Evolutionary conservation across 37 sponge, comb jelly and placozoan genomes (phyloP).

Genomic region (Mnemiopsis leidyi): DNA sequence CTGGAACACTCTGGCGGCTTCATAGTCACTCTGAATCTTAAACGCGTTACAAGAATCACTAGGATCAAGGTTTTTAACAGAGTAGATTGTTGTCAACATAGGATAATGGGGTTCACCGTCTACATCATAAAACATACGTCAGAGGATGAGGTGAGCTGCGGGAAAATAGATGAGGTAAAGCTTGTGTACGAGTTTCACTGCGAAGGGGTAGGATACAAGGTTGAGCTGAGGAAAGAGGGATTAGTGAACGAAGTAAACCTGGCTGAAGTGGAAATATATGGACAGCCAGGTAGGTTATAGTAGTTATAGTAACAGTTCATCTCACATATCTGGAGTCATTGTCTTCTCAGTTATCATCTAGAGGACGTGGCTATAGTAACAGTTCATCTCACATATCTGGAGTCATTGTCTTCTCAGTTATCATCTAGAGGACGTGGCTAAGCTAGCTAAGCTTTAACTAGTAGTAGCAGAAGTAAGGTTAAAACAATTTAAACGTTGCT

Average conservation of each 20-base stretch:
- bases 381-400: too few species aligned
- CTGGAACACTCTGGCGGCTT: background rate
- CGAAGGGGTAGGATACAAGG: background rate
- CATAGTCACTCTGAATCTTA: background rate
- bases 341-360: too few species aligned
- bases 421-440: too few species aligned
- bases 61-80: background rate
- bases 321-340: too few species aligned
- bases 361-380: too few species aligned
- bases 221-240: background rate
- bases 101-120: background rate
- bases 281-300: too few species aligned
- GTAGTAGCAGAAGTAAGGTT: too few species aligned
- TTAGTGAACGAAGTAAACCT: background rate
- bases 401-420: too few species aligned
- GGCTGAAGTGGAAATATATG: background rate
- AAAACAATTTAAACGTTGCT: too few species aligned
- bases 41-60: background rate
- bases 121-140: background rate
- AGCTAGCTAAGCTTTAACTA: too few species aligned
- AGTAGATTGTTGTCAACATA: background rate
- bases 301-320: too few species aligned
- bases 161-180: background rate
- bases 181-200: background rate
- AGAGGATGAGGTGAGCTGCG: background rate